Percentiles rank a stretch among this genome's conserved stretches.
Evolutionary conservation across 2,888 invertebrate species (phyloP).

Genomic region (Drosophila diplacantha): DNA sequence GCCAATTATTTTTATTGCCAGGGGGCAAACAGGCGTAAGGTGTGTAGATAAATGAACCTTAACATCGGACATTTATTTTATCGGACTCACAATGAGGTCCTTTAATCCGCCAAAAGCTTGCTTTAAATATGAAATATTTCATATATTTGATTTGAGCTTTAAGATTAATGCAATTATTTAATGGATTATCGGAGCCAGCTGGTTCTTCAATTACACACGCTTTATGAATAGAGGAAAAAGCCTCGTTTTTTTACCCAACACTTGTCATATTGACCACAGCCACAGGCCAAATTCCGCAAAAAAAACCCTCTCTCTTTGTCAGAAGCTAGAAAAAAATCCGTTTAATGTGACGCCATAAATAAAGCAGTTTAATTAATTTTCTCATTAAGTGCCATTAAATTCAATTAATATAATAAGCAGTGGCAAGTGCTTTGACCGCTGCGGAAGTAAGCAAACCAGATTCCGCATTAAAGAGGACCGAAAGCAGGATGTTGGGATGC

Average conservation of each 20-base stretch:
- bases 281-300: conserved; percentile 2
- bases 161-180: conserved; percentile 11
- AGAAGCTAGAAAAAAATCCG: neutral
- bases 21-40: conserved; percentile 35
- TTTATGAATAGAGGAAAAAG: conserved; percentile 3
- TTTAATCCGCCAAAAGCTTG: neutral
- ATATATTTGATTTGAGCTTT: neutral
- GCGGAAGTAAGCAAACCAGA: conserved; percentile 3
- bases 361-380: conserved; percentile 46
- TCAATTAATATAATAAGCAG: conserved; percentile 31
- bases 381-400: conserved; percentile 44
- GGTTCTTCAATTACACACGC: neutral
- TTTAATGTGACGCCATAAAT: conserved; percentile 29
- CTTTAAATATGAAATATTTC: conserved; percentile 1
- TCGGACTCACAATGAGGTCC: neutral
- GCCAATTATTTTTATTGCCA: conserved; percentile 68
- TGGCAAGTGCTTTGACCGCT: conserved; percentile 20
- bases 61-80: conserved; percentile 31
- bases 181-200: neutral
- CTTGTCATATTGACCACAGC: conserved; percentile 6
- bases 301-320: neutral
- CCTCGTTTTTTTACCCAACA: neutral
- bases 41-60: conserved; percentile 63
- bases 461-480: conserved; percentile 11
- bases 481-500: conserved; percentile 11